phyloP scores from a whole-genome alignment of 2,797 vertebrate genomes.

The Neomorphus geoffroyi region DNA sequence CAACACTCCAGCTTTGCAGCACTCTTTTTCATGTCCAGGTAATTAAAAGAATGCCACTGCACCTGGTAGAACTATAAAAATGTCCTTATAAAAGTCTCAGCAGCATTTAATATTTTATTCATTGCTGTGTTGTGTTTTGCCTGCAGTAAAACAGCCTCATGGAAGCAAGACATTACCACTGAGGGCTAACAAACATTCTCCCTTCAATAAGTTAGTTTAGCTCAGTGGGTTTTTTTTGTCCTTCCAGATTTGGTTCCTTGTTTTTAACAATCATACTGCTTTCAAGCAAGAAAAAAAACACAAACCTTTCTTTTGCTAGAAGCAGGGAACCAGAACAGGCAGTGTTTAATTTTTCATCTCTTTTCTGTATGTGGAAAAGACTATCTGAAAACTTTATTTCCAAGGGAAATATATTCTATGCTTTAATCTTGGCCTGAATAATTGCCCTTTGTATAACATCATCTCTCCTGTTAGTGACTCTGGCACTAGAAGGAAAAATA shows the following conservation, averaged over 20 bases:
- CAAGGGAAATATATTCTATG: neutral
- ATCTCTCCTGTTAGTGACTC: neutral
- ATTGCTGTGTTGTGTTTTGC: slow-evolving; percentile 10
- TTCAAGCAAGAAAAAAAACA: neutral
- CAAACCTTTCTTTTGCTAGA: neutral
- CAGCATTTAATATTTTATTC: slow-evolving; percentile 56
- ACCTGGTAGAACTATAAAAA: slow-evolving; percentile 40
- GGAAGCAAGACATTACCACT: neutral
- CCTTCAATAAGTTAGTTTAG: neutral
- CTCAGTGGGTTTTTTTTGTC: neutral
- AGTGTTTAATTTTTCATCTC: neutral
- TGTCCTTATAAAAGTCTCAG: slow-evolving; percentile 29
- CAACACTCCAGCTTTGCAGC: neutral
- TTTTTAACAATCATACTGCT: neutral
- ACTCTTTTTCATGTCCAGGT: slow-evolving; percentile 14
- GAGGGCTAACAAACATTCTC: slow-evolving; percentile 5
- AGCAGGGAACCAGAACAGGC: neutral
- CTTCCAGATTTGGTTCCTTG: neutral
- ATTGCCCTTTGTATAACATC: neutral
- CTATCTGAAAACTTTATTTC: slow-evolving; percentile 18
- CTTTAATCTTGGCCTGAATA: slow-evolving; percentile 22
- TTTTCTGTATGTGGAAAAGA: neutral
- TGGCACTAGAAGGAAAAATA: slow-evolving; percentile 4
- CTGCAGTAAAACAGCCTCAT: slow-evolving; percentile 12
- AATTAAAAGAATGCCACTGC: slow-evolving; percentile 41